Conservation (phyloP, 64 coral and sea anemone genomes). For the Actinia tenebrosa region DNA sequence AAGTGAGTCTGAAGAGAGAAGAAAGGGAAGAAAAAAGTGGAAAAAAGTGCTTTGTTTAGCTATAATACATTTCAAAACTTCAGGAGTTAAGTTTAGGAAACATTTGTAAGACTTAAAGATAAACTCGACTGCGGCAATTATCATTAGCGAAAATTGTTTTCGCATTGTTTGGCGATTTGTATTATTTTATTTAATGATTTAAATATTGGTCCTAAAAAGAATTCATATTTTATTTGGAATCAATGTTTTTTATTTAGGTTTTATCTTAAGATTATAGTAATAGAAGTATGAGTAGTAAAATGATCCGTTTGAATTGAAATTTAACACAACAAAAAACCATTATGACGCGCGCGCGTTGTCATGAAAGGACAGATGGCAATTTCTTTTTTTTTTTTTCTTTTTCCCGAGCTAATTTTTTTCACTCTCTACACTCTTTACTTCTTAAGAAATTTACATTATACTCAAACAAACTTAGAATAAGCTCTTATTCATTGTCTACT, state of each 20-base stretch:
- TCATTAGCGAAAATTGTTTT: too few relatives aligned
- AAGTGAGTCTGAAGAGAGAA: too few relatives aligned
- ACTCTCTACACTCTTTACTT: background rate
- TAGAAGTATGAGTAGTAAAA: background rate
- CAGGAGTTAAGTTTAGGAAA: too few relatives aligned
- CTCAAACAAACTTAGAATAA: background rate
- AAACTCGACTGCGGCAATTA: too few relatives aligned
- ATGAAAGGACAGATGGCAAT: background rate
- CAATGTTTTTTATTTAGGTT: background rate
- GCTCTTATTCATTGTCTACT: background rate
- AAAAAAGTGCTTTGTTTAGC: too few relatives aligned
- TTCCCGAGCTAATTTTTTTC: background rate
- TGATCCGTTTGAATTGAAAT: background rate
- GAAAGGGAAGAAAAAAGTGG: too few relatives aligned
- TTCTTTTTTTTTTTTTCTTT: too few relatives aligned
- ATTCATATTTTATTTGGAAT: background rate
- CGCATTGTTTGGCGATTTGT: too few relatives aligned
- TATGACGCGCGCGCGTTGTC: constrained; percentile 7
- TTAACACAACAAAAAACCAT: background rate
- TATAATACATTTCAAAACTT: too few relatives aligned
- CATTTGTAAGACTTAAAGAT: too few relatives aligned
- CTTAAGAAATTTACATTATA: background rate
- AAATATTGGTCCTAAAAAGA: background rate
- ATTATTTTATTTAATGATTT: too few relatives aligned
- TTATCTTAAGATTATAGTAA: background rate